Evolutionary conservation across 2,888 invertebrate species (phyloP).

Genomic region (Thymelicus sylvestris): DNA sequence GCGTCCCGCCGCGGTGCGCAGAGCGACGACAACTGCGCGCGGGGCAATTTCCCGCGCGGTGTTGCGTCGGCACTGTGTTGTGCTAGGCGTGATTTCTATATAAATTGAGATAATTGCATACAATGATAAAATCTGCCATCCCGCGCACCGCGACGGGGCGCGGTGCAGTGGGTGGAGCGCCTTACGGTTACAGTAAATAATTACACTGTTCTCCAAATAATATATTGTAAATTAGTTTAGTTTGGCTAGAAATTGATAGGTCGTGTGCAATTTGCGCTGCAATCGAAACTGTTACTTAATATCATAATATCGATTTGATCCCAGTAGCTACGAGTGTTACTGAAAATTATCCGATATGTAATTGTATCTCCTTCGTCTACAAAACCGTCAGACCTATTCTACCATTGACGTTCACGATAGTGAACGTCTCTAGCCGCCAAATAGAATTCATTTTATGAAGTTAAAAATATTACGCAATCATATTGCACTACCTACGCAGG

Average conservation of each 20-base stretch:
- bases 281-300: constrained; percentile 18
- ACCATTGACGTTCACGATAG: constrained; percentile 12
- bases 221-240: neutral
- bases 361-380: constrained; percentile 20
- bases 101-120: too few species aligned
- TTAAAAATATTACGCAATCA: constrained; percentile 22
- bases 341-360: constrained; percentile 27
- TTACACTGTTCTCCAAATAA: neutral
- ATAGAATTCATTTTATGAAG: neutral
- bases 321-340: constrained; percentile 6
- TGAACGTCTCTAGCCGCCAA: constrained; percentile 11
- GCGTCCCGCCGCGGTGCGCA: too few species aligned
- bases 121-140: too few species aligned
- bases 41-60: too few species aligned
- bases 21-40: too few species aligned
- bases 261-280: constrained; percentile 17
- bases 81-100: too few species aligned
- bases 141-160: too few species aligned
- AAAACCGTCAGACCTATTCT: constrained; percentile 5
- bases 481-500: neutral
- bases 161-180: too few species aligned
- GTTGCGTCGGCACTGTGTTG: too few species aligned
- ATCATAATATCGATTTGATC: constrained; percentile 14
- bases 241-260: neutral
- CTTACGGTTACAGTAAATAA: too few species aligned